Evolutionary conservation across 35 echinoderm and acorn worm species (phyloP).

Genomic region (Patiria miniata): DNA sequence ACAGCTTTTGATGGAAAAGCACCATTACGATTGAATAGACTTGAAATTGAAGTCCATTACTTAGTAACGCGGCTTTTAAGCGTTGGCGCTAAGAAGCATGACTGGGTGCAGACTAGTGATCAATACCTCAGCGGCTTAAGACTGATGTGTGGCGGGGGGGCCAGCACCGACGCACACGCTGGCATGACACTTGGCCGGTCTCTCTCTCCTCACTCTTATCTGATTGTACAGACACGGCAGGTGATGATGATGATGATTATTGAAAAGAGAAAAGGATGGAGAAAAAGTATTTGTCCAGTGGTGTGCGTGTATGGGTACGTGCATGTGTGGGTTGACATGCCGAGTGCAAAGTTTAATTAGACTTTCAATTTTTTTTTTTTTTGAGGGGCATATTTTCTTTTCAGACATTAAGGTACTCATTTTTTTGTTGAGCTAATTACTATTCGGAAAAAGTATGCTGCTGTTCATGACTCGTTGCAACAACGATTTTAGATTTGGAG

Average conservation of each 20-base stretch:
- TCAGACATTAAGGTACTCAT: no score
- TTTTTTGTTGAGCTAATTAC: no score
- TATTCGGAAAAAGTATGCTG: no score
- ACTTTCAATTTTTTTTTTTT: no score
- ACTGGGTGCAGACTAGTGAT: neutral
- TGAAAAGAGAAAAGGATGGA: neutral
- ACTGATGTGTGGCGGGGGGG: neutral
- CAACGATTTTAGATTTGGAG: no score
- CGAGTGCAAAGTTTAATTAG: no score
- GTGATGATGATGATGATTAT: conserved; percentile 5
- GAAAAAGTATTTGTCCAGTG: neutral
- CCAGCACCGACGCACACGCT: neutral
- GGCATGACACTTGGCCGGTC: neutral
- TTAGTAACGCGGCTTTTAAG: conserved; percentile 16
- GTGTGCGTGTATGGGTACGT: no score
- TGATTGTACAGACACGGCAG: conserved; percentile 4
- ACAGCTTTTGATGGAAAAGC: conserved; percentile 25
- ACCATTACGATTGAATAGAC: conserved; percentile 25
- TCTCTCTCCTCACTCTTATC: neutral
- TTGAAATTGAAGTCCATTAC: conserved; percentile 29
- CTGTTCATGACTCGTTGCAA: no score
- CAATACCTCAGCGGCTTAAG: neutral
- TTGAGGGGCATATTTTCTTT: no score
- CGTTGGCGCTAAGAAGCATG: neutral
- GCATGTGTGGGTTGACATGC: no score